Conservation (phyloP, 1,140 invertebrate species). For the Heliconius himera region DNA sequence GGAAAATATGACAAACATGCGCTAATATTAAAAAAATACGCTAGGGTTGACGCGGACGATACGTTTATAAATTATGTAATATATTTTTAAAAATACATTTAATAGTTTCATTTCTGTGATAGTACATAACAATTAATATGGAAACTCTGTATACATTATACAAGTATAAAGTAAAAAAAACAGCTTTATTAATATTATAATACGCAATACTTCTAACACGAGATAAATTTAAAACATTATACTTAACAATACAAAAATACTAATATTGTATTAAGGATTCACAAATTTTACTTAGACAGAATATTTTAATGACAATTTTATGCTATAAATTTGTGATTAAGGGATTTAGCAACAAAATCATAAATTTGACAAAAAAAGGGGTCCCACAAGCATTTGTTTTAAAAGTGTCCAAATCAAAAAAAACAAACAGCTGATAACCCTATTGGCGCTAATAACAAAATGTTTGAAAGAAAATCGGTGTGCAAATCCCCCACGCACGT, state of each 20-base stretch:
- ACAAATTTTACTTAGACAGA: no score
- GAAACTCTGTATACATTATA: no score
- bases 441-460: conserved; percentile 45
- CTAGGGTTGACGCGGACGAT: neutral
- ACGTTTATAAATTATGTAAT: neutral
- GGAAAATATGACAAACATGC: conserved; percentile 23
- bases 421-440: conserved; percentile 15
- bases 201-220: no score
- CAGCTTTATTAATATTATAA: no score
- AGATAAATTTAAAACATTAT: no score
- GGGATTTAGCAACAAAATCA: neutral
- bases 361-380: neutral
- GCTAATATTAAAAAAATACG: neutral
- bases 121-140: no score
- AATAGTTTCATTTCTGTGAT: no score
- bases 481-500: conserved; percentile 59
- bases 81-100: neutral
- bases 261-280: no score
- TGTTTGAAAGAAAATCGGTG: conserved; percentile 47
- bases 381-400: neutral
- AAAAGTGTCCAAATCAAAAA: neutral
- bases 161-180: no score
- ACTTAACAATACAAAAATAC: no score
- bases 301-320: no score
- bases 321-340: no score